A percentile compares a stretch with the other conserved stretches of the same genome.
phyloP scores from a whole-genome alignment of 2,888 invertebrate genomes.

The Andrena marginata region DNA sequence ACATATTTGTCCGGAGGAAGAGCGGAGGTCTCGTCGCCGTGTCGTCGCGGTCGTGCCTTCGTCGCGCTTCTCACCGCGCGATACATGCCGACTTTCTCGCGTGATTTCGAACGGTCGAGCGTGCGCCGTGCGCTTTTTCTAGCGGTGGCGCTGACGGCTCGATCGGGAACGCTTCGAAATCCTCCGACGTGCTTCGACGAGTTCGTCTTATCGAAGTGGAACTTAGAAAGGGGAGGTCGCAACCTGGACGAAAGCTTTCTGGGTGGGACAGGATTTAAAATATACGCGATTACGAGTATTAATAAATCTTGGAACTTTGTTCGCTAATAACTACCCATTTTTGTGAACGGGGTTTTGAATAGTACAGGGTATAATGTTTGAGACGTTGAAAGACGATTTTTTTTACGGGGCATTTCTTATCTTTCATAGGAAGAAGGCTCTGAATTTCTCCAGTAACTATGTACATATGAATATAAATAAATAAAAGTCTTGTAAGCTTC shows the following conservation, averaged over 20 bases:
- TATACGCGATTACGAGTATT: too few relatives aligned
- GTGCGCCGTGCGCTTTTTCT: slow-evolving; percentile 54
- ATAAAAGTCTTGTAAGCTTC: too few relatives aligned
- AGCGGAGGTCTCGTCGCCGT: slow-evolving; percentile 65
- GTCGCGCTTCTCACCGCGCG: slow-evolving; percentile 62
- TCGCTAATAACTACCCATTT: too few relatives aligned
- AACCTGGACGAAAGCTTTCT: neutral
- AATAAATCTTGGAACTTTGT: too few relatives aligned
- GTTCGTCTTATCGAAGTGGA: neutral
- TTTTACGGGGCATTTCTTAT: too few relatives aligned
- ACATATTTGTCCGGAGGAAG: slow-evolving; percentile 72
- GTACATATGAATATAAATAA: too few relatives aligned
- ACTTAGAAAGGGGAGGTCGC: neutral
- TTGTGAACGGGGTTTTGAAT: too few relatives aligned
- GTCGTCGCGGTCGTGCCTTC: slow-evolving; percentile 61
- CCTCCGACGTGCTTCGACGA: neutral
- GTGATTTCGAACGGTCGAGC: slow-evolving; percentile 58
- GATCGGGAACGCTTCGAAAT: slow-evolving; percentile 30
- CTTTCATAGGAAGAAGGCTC: neutral
- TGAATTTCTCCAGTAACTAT: neutral
- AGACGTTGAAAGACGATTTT: too few relatives aligned
- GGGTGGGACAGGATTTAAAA: too few relatives aligned
- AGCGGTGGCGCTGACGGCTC: slow-evolving; percentile 36
- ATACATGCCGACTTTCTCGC: slow-evolving; percentile 66
- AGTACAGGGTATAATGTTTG: too few relatives aligned